Evolutionary conservation across 2,797 vertebrate species (phyloP).

Genomic region (Bufotes viridis): DNA sequence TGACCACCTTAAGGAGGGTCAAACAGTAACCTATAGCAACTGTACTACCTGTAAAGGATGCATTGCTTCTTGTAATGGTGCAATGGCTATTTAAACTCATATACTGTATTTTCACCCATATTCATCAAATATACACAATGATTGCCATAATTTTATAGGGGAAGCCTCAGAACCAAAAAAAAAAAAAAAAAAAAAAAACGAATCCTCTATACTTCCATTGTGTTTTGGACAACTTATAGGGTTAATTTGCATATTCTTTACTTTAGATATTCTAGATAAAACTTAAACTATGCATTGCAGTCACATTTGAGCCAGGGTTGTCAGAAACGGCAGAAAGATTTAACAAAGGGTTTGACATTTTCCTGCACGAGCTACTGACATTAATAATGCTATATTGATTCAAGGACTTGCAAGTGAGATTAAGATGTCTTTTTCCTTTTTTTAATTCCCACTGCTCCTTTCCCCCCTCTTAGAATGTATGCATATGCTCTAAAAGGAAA

Average conservation of each 20-base stretch:
- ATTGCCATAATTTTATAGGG: no score
- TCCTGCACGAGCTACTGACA: background rate
- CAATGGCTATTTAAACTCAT: no score
- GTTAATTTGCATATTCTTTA: background rate
- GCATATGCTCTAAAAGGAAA: background rate
- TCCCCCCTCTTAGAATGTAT: background rate
- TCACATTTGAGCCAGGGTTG: background rate
- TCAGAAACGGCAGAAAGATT: background rate
- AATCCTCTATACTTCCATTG: background rate
- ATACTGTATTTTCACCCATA: no score
- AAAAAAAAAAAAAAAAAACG: no score
- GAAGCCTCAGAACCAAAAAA: no score
- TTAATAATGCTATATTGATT: slow-evolving; percentile 18
- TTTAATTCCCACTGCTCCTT: background rate
- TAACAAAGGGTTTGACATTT: slow-evolving; percentile 4
- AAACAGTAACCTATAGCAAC: no score
- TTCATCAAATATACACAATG: no score
- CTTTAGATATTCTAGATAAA: background rate
- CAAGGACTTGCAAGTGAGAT: background rate
- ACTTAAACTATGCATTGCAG: background rate
- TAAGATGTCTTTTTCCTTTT: background rate
- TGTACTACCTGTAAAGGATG: no score
- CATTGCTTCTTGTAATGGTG: no score
- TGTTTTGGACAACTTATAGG: background rate
- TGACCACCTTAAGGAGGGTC: no score